Percentiles rank a stretch among this genome's conserved stretches.
Conservation (phyloP, 2,113 vertebrate genomes). For the Cyanistes caeruleus region DNA sequence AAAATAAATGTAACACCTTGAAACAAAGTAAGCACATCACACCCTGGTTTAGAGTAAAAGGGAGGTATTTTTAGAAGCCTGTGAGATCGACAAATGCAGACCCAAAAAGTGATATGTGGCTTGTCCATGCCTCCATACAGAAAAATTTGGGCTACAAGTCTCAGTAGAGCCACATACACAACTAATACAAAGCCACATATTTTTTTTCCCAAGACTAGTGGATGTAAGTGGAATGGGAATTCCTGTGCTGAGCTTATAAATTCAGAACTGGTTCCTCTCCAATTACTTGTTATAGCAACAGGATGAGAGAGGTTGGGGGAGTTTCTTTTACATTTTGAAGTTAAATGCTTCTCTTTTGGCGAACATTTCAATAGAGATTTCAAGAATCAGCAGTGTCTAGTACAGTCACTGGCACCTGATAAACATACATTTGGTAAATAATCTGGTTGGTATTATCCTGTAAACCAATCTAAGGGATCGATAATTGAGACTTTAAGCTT, state of each 20-base stretch:
- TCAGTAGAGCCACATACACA: background rate
- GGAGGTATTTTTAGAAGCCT: background rate
- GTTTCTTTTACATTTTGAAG: background rate
- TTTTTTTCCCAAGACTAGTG: background rate
- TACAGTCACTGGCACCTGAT: background rate
- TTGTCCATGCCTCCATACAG: background rate
- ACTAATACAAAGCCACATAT: background rate
- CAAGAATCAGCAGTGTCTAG: background rate
- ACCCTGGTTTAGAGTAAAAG: fast-evolving
- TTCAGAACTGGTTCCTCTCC: background rate
- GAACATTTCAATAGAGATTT: background rate
- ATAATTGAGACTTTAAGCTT: background rate
- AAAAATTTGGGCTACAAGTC: background rate
- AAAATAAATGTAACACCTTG: background rate
- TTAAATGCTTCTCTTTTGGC: background rate
- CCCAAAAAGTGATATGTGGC: background rate
- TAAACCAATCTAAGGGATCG: background rate
- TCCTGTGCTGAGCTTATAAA: background rate
- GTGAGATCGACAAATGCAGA: background rate
- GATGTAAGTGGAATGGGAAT: background rate
- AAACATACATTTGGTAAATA: background rate
- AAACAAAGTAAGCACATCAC: background rate
- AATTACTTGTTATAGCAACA: background rate
- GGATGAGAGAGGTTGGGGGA: background rate
- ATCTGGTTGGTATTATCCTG: background rate